These are phyloP conservation scores for Limnephilus auricula DNA, from an alignment of 2,888 invertebrate species.

Conservation along the genomic window DNA sequence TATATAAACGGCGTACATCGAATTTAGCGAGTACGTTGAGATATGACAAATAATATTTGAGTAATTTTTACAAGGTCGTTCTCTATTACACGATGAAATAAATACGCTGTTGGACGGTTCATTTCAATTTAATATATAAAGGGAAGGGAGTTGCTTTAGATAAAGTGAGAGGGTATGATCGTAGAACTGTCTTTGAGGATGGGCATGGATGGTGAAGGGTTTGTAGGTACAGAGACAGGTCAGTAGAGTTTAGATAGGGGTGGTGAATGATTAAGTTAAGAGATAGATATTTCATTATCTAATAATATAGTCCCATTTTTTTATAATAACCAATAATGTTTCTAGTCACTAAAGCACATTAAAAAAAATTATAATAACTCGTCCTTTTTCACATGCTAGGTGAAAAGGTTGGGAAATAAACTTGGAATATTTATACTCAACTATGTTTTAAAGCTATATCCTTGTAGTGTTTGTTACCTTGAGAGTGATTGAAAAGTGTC, in stretches of 20 bases:
- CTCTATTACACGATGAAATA: neutral
- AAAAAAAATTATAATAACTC: no score
- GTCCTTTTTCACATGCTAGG: neutral
- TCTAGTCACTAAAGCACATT: neutral
- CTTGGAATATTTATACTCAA: no score
- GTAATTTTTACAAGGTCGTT: no score
- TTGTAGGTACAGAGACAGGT: neutral
- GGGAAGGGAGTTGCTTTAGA: no score
- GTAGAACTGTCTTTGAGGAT: neutral
- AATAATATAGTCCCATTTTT: no score
- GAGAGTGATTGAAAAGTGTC: neutral
- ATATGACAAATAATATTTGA: no score
- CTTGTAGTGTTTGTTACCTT: neutral
- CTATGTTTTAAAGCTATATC: no score
- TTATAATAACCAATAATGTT: no score
- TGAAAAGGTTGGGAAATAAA: neutral
- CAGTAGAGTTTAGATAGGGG: neutral
- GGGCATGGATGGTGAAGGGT: neutral
- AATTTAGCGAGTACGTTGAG: no score
- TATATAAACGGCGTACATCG: no score
- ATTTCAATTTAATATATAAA: neutral
- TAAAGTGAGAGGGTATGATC: no score
- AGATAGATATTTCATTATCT: neutral
- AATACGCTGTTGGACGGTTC: no score
- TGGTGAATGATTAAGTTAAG: neutral